Evolutionary conservation across 2,797 vertebrate genomes (phyloP).

Genomic region (Aselliscus stoliczkanus): DNA sequence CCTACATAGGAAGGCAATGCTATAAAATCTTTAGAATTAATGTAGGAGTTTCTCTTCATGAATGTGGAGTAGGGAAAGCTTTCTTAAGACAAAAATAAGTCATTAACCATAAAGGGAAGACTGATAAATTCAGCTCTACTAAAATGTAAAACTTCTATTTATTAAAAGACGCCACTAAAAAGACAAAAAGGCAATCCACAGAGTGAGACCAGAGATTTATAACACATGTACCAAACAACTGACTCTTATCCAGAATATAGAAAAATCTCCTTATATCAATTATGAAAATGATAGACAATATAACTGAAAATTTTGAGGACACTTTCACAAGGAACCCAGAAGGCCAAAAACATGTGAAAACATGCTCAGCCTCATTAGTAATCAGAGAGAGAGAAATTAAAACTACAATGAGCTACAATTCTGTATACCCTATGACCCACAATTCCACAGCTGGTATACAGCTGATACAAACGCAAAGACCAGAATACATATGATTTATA

Average conservation of each 20-base stretch:
- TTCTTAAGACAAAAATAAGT: background rate
- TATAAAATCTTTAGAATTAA: background rate
- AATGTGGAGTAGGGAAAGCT: background rate
- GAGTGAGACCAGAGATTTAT: background rate
- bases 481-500: background rate
- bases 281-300: background rate
- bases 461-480: background rate
- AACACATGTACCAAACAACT: background rate
- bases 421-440: background rate
- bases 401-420: background rate
- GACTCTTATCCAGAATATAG: background rate
- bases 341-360: background rate
- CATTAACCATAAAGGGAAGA: background rate
- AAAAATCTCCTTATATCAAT: background rate
- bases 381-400: background rate
- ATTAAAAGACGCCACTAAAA: background rate
- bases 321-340: background rate
- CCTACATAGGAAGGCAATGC: background rate
- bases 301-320: background rate
- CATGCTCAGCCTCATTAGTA: background rate
- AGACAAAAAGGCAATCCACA: background rate
- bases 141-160: background rate
- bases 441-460: background rate
- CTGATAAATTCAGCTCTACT: background rate
- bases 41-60: background rate